phyloP scores from a whole-genome alignment of 2,113 vertebrate genomes.

The Syngnathus scovelli region DNA sequence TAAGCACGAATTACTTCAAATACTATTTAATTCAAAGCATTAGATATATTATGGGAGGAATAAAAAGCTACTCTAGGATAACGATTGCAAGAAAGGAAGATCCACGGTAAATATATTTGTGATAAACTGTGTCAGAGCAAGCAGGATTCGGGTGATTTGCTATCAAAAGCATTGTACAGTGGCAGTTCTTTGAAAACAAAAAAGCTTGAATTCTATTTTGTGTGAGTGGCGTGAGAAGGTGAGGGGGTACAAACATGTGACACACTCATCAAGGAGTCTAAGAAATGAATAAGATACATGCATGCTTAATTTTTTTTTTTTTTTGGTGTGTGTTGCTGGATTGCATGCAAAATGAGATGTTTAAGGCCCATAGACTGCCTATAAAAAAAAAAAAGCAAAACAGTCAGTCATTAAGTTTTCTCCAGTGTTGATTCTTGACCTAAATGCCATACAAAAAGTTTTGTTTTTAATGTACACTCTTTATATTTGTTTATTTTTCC shows the following conservation, averaged over 20 bases:
- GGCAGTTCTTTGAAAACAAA: slow-evolving; percentile 16
- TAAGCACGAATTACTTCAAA: slow-evolving; percentile 21
- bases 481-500: neutral
- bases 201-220: slow-evolving; percentile 17
- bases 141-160: slow-evolving; percentile 32
- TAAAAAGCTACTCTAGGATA: slow-evolving; percentile 21
- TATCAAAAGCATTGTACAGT: slow-evolving; percentile 31
- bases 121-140: slow-evolving; percentile 29
- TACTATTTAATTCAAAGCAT: slow-evolving; percentile 21
- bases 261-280: slow-evolving; percentile 15
- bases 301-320: neutral
- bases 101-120: slow-evolving; percentile 27
- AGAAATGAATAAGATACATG: slow-evolving; percentile 6
- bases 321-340: neutral
- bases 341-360: slow-evolving; percentile 19
- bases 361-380: slow-evolving; percentile 23
- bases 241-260: slow-evolving; percentile 16
- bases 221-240: slow-evolving; percentile 38
- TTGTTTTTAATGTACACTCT: neutral
- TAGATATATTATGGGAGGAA: slow-evolving; percentile 5
- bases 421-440: neutral
- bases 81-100: slow-evolving; percentile 21
- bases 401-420: slow-evolving; percentile 16
- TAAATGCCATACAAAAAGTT: neutral
- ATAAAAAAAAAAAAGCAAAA: slow-evolving; percentile 36